Conservation (phyloP, 1,140 invertebrate genomes). For the Lanistes nyassanus region DNA sequence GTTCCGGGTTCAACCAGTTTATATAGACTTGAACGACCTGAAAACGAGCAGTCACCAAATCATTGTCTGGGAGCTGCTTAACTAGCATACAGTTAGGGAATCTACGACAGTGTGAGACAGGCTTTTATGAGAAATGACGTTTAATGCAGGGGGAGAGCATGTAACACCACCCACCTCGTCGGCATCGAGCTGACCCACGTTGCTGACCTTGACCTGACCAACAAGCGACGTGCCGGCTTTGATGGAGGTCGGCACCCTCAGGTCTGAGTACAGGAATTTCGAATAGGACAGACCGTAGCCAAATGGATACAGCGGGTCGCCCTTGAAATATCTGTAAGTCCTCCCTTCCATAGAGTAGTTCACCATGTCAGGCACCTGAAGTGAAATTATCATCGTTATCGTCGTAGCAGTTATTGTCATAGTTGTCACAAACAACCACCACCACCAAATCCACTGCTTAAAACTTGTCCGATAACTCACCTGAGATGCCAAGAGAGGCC, state of each 20-base stretch:
- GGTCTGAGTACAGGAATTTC: constrained; percentile 39
- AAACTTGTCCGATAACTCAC: neutral
- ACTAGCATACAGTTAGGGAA: neutral
- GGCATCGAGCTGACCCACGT: constrained; percentile 34
- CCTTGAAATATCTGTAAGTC: constrained; percentile 52
- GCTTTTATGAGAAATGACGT: too few species aligned
- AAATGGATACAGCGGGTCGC: constrained; percentile 47
- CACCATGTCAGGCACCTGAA: constrained; percentile 48
- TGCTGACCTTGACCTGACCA: constrained; percentile 27
- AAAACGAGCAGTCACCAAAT: neutral
- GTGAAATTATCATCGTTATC: neutral
- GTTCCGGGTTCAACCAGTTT: neutral
- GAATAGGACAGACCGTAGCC: constrained; percentile 56
- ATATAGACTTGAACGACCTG: neutral
- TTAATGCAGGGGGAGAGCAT: too few species aligned
- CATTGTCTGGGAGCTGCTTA: neutral
- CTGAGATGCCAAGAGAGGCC: constrained; percentile 37
- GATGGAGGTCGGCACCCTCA: constrained; percentile 17
- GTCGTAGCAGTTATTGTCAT: neutral
- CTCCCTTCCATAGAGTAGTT: constrained; percentile 50
- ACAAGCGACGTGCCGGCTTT: constrained; percentile 22
- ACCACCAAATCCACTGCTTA: too few species aligned
- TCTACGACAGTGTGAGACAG: neutral
- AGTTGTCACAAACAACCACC: too few species aligned
- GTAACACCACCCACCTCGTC: constrained; percentile 54